phyloP scores from a whole-genome alignment of 2,888 invertebrate genomes.

The Melikaiella ostensackeni region DNA sequence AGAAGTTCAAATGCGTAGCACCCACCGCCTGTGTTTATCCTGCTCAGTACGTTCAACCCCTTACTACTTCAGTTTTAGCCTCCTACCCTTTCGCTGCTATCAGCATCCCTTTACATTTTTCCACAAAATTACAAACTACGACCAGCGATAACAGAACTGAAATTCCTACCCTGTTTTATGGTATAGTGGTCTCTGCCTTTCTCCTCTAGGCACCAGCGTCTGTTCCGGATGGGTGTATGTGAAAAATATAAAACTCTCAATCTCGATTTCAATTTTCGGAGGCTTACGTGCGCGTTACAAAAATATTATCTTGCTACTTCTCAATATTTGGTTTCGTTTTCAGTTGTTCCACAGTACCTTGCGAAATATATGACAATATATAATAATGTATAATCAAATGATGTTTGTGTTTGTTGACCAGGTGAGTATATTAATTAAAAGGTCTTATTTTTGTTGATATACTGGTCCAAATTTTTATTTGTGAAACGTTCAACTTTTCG shows the following conservation, averaged over 20 bases:
- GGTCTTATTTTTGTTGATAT: no score
- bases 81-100: background rate
- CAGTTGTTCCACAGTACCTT: no score
- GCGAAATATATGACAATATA: no score
- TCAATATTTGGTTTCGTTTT: no score
- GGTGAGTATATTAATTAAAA: no score
- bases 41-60: slow-evolving; percentile 33
- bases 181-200: slow-evolving; percentile 32
- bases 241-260: background rate
- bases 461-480: no score
- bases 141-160: background rate
- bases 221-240: background rate
- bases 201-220: background rate
- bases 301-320: background rate
- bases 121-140: slow-evolving; percentile 16
- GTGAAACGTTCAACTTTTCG: no score
- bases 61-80: background rate
- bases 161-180: slow-evolving; percentile 19
- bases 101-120: background rate
- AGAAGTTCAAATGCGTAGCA: slow-evolving; percentile 32
- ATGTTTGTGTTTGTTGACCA: no score
- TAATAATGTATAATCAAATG: no score
- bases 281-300: background rate
- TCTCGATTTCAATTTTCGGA: background rate
- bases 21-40: slow-evolving; percentile 34